phyloP scores from a whole-genome alignment of 2,888 invertebrate genomes.

The Diplolepis rosae region DNA sequence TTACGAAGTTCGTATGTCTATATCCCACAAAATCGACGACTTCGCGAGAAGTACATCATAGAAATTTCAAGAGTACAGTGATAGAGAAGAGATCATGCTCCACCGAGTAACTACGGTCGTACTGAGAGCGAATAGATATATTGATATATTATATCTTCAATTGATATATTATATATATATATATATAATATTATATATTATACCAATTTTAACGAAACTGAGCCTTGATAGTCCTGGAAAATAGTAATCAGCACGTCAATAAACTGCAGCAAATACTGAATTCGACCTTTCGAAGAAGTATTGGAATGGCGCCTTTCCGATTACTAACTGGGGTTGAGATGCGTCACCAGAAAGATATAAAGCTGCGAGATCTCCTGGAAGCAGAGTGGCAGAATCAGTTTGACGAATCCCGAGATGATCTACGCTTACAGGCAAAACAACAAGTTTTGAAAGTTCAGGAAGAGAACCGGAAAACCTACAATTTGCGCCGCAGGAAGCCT shows the following conservation, averaged over 20 bases:
- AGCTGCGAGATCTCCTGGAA: conserved; percentile 30
- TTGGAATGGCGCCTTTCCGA: conserved; percentile 29
- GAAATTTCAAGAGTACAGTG: too few relatives aligned
- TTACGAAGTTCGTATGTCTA: neutral
- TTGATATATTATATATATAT: too few relatives aligned
- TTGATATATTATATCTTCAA: neutral
- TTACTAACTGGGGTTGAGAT: conserved; percentile 32
- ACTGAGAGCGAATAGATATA: too few relatives aligned
- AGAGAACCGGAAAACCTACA: conserved; percentile 31
- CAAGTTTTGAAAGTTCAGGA: conserved; percentile 33
- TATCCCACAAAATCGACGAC: too few relatives aligned
- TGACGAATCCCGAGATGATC: conserved; percentile 1
- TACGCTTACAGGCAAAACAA: neutral
- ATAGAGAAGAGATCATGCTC: too few relatives aligned
- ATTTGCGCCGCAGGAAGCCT: conserved; percentile 11
- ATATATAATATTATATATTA: too few relatives aligned
- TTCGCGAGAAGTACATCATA: too few relatives aligned
- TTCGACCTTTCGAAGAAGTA: conserved; percentile 35
- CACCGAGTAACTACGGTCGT: too few relatives aligned
- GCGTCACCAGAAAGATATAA: conserved; percentile 20
- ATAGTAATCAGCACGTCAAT: conserved; percentile 31
- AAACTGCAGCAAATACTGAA: conserved; percentile 35
- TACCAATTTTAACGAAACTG: conserved; percentile 34
- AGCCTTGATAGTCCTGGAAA: conserved; percentile 21
- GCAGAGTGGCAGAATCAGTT: conserved; percentile 24